phyloP scores from a whole-genome alignment of 2,113 vertebrate species.

The Epinephelus moara region DNA sequence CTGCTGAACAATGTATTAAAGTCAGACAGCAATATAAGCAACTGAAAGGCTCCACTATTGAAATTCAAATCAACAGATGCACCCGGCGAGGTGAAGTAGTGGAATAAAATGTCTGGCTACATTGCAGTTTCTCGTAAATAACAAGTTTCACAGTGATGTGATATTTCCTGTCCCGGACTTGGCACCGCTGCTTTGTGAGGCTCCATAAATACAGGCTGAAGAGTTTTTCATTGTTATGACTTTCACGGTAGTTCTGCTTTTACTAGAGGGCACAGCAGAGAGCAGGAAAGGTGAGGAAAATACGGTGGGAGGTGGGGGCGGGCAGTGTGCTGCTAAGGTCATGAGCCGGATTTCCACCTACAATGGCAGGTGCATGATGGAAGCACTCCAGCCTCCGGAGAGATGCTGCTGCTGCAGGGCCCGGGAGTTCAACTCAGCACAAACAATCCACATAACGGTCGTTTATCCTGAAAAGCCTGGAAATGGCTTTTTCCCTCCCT shows the following conservation, averaged over 20 bases:
- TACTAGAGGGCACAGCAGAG: constrained; percentile 14
- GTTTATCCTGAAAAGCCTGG: constrained; percentile 13
- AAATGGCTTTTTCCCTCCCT: not conserved
- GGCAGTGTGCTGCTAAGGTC: constrained; percentile 15
- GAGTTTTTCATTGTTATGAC: constrained; percentile 43
- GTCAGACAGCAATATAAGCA: constrained; percentile 16
- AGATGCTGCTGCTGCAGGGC: constrained; percentile 4
- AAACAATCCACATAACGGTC: constrained; percentile 49
- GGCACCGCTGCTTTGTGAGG: constrained; percentile 28
- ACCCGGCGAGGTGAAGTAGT: constrained; percentile 24
- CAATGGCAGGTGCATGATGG: not conserved
- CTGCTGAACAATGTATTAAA: constrained; percentile 31
- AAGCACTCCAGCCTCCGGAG: constrained; percentile 13
- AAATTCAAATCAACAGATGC: constrained; percentile 45
- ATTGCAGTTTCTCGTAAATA: constrained; percentile 55
- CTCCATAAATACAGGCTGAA: constrained; percentile 27
- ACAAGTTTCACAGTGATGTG: constrained; percentile 12
- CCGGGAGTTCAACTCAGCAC: constrained; percentile 1
- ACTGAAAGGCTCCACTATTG: constrained; percentile 28
- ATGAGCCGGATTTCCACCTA: constrained; percentile 38
- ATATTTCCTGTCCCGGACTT: constrained; percentile 33
- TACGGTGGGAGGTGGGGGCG: not conserved
- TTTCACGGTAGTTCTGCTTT: constrained; percentile 42
- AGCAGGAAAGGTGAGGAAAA: constrained; percentile 25
- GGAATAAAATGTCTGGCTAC: constrained; percentile 50